Conservation (phyloP, 2,888 invertebrate genomes). For the Prenolepis imparis region DNA sequence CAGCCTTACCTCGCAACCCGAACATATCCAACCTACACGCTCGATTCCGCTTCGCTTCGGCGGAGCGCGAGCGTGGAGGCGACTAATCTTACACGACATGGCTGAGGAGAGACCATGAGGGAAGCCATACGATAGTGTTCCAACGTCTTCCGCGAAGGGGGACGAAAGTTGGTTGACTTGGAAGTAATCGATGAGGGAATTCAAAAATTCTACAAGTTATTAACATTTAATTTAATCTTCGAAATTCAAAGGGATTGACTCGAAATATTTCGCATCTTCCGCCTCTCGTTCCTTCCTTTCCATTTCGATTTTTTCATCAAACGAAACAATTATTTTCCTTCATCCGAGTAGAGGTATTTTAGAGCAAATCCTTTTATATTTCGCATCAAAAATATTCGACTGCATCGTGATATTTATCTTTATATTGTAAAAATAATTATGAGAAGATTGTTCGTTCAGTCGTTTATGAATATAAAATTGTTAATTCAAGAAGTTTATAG, state of each 20-base stretch:
- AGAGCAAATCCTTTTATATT: neutral
- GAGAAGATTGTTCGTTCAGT: neutral
- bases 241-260: neutral
- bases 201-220: neutral
- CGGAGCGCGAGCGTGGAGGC: constrained; percentile 45
- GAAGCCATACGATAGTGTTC: constrained; percentile 57
- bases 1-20: constrained; percentile 80
- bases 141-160: neutral
- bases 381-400: neutral
- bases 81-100: constrained; percentile 66
- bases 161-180: neutral
- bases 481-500: neutral
- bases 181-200: constrained; percentile 10
- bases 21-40: constrained; percentile 64
- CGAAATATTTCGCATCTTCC: neutral
- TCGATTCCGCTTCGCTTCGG: constrained; percentile 59
- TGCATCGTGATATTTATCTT: too few relatives aligned
- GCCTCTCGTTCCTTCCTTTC: neutral
- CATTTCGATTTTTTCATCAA: neutral
- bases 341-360: neutral
- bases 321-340: neutral
- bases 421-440: neutral
- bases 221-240: neutral
- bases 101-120: constrained; percentile 38
- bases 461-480: neutral